Conservation (phyloP, 2,797 vertebrate species). For the Distichodus sexfasciatus region DNA sequence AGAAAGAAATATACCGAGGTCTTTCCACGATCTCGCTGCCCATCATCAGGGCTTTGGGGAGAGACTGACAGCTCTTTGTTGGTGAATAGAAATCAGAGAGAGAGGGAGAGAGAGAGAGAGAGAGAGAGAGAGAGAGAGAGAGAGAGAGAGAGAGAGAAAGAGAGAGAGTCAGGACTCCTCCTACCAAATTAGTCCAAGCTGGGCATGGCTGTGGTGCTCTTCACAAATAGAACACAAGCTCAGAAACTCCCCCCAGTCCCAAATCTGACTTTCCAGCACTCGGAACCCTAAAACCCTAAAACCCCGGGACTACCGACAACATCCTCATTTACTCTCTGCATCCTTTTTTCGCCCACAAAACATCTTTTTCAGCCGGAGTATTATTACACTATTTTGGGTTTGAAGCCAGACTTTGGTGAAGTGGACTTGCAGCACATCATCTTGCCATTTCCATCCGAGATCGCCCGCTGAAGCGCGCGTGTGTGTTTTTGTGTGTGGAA, state of each 20-base stretch:
- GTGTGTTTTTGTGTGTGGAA: constrained; percentile 43
- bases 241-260: constrained; percentile 87
- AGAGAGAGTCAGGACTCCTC: constrained; percentile 87
- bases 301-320: constrained; percentile 71
- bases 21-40: constrained; percentile 43
- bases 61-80: constrained; percentile 98
- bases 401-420: constrained; percentile 55
- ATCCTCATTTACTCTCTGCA: constrained; percentile 63
- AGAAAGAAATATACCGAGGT: constrained; percentile 58
- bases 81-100: constrained; percentile 89
- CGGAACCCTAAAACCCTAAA: constrained; percentile 76
- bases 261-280: constrained; percentile 87
- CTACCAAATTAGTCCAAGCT: constrained; percentile 95
- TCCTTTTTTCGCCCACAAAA: too few species aligned
- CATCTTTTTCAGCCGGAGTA: too few species aligned
- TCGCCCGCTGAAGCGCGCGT: not conserved
- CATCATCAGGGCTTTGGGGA: constrained; percentile 80
- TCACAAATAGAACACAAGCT: constrained; percentile 94
- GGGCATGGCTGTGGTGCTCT: constrained; percentile 89
- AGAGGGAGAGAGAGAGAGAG: constrained; percentile 60
- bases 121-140: constrained; percentile 78
- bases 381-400: too few species aligned
- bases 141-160: constrained; percentile 74
- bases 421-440: constrained; percentile 60
- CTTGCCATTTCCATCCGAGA: constrained; percentile 41